Conservation (phyloP, 2,797 vertebrate genomes). For the Glossophaga mutica region DNA sequence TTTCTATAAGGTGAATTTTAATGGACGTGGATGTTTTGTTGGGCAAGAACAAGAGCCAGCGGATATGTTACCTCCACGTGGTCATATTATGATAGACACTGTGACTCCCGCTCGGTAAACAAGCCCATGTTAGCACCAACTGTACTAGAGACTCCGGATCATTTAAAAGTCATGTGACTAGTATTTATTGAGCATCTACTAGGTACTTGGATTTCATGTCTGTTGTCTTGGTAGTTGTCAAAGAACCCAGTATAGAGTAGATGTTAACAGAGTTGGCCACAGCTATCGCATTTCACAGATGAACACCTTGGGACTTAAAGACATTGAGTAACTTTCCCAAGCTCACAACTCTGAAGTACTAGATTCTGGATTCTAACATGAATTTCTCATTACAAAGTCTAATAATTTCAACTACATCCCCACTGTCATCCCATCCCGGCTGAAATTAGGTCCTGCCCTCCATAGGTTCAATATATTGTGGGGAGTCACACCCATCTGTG, state of each 20-base stretch:
- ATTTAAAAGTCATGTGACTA: background rate
- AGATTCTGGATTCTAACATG: background rate
- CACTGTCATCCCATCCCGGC: background rate
- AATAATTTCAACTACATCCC: background rate
- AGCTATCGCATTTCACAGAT: background rate
- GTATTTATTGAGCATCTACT: background rate
- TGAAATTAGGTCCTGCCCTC: background rate
- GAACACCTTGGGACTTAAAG: background rate
- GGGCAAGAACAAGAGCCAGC: background rate
- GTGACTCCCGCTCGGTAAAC: background rate
- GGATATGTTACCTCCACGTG: background rate
- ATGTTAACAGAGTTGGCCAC: background rate
- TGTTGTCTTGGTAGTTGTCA: background rate
- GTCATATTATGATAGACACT: too few relatives aligned
- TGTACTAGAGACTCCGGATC: background rate
- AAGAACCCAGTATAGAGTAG: background rate
- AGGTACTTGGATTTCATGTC: background rate
- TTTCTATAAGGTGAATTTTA: background rate
- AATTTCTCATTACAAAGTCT: background rate
- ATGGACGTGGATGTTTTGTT: background rate
- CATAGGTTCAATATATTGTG: background rate
- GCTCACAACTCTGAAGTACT: background rate
- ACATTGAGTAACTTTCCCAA: background rate
- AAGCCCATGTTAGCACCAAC: background rate
- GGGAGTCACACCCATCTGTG: background rate